Evolutionary conservation across 2,888 invertebrate genomes (phyloP), one percentile per base, ranked within the genome.

Genomic region (Epistrophe eligans): DNA sequence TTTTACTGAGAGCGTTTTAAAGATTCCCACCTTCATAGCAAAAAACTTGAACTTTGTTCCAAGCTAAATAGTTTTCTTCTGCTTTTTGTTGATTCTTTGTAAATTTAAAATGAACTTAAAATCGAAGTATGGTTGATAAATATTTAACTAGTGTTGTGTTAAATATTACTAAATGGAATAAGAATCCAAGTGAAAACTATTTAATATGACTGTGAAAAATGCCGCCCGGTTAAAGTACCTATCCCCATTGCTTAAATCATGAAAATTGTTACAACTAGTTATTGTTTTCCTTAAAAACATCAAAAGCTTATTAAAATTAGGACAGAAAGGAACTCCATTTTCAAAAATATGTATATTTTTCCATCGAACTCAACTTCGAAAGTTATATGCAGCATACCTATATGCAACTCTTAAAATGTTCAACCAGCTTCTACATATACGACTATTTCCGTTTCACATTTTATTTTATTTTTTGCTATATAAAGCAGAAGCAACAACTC

Each of bases 341-440:
- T 6, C 8, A 71, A 32, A 50, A 62, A 35, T 32, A 43, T 55
- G 45, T 40, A 70, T 40, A 64, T 38, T 57, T 76, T 67, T 19
- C 45, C 50, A n/a, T 55, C 13, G 15, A 60, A 52, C 13, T 48
- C 45, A 67, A 80, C 57, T 38, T 38, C 38, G 1, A 1, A 4
- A 11, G 11, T 10, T 38, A 38, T 11, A 38, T 38, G 38, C 38
- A 38, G 38, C 38, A 38, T 38, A 11, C 28, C 73, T 32, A 57
- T n/a, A n/a, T n/a, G n/a, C 64, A 72, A 67, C 40, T 13, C 38
- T 79, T 13, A 13, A 40, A 48, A 79, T 67, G 73, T 73, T 45
- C 24, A 66, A 40, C 58, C 67, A 52, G 72, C 32, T 28, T 70
- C 32, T 32, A 15, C 48, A n/a, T 5, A 40, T 70, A 10, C 48